phyloP scores from a whole-genome alignment of 2,113 vertebrate genomes.

The Gadus chalcogrammus region DNA sequence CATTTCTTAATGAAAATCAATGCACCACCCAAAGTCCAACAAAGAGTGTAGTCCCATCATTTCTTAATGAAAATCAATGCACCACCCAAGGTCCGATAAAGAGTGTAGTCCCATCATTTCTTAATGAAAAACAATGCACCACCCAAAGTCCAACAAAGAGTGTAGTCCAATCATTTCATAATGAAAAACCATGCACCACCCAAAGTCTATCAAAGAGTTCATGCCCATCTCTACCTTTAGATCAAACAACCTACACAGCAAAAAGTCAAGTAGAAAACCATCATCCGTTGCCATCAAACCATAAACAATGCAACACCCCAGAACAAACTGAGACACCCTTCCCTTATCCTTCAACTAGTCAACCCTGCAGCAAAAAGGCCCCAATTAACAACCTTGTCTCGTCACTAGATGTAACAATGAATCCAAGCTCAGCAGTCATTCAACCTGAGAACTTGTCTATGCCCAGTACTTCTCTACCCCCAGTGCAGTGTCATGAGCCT shows the following conservation, averaged over 20 bases:
- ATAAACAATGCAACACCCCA: not conserved
- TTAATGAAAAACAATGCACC: no score
- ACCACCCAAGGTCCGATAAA: no score
- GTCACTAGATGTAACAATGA: slow-evolving; percentile 28
- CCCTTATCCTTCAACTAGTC: slow-evolving; percentile 23
- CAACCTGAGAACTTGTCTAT: slow-evolving; percentile 28
- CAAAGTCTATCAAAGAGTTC: no score
- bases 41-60: no score
- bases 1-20: no score
- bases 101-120: no score
- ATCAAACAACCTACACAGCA: not conserved
- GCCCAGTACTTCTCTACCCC: slow-evolving; percentile 12
- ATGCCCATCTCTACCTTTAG: no score
- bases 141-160: no score
- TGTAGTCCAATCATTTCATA: no score
- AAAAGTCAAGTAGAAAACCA: not conserved
- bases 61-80: no score
- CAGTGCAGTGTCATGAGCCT: slow-evolving; percentile 34
- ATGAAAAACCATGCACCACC: no score
- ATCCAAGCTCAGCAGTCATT: slow-evolving; percentile 32
- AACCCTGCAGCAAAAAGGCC: slow-evolving; percentile 42
- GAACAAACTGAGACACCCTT: slow-evolving; percentile 37
- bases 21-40: no score
- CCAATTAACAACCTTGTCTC: slow-evolving; percentile 36
- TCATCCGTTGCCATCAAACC: not conserved